These are phyloP conservation scores for Coelopa pilipes DNA, from an alignment of 2,888 invertebrate species.

Conservation along the genomic window DNA sequence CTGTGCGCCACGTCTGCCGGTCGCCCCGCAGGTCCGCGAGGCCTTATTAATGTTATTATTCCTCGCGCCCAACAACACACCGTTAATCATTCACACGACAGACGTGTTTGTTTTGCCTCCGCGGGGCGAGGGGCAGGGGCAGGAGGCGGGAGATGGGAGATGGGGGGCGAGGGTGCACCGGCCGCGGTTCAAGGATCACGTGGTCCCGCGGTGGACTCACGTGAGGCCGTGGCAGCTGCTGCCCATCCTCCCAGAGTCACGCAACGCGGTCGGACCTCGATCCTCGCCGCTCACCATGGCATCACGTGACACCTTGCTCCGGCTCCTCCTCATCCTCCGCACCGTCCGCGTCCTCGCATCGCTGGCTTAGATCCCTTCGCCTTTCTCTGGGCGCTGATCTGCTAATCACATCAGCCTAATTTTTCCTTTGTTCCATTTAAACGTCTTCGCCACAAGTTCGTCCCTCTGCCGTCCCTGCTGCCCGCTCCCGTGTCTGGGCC, in stretches of 20 bases:
- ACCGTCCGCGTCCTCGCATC: not conserved
- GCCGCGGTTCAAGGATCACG: too few species aligned
- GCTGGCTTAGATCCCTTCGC: not conserved
- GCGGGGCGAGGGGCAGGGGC: too few species aligned
- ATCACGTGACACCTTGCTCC: not conserved
- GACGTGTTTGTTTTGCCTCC: constrained; percentile 13
- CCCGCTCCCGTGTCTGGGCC: too few species aligned
- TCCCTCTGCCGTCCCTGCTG: too few species aligned
- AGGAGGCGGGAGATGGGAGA: too few species aligned
- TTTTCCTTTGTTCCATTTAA: constrained; percentile 37
- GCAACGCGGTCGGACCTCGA: not conserved
- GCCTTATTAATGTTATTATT: constrained; percentile 30
- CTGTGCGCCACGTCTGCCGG: too few species aligned
- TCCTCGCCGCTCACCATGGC: not conserved
- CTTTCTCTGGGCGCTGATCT: not conserved
- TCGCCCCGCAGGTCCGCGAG: constrained; percentile 21
- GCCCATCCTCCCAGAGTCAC: not conserved
- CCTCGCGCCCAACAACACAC: constrained; percentile 34
- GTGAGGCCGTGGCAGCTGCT: not conserved
- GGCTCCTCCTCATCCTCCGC: not conserved
- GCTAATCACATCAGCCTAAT: constrained; percentile 36
- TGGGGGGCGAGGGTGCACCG: too few species aligned
- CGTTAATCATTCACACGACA: constrained; percentile 44
- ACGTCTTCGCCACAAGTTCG: constrained; percentile 25
- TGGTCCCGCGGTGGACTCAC: too few species aligned